Percentiles rank a stretch among this genome's conserved stretches.
Evolutionary conservation across 2,797 vertebrate species (phyloP).

Genomic region (Philypnodon macrostomus): DNA sequence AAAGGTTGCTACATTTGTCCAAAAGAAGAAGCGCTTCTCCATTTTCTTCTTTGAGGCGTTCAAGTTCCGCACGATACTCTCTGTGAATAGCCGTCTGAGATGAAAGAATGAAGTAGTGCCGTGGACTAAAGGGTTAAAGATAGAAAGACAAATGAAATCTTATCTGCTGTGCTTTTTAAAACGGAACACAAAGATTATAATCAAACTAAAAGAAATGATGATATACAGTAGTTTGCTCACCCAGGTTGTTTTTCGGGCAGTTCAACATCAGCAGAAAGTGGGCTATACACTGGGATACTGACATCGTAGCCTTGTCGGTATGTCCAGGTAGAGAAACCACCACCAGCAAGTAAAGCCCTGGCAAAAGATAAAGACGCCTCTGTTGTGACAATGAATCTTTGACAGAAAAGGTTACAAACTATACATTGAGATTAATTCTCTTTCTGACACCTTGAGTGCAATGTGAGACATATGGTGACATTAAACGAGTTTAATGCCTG

Average conservation of each 20-base stretch:
- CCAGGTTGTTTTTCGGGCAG: constrained; percentile 88
- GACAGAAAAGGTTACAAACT: constrained; percentile 1
- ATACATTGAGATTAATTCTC: not conserved
- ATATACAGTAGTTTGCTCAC: constrained; percentile 77
- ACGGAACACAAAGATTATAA: no score
- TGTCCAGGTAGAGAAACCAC: constrained; percentile 97
- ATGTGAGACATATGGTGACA: constrained; percentile 12
- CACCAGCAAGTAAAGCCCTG: constrained; percentile 93
- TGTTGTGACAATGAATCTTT: constrained; percentile 14
- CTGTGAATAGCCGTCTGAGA: constrained; percentile 89
- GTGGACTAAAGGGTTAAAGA: constrained; percentile 69
- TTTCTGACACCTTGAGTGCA: not conserved
- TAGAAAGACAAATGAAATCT: no score
- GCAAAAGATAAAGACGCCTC: constrained; percentile 37
- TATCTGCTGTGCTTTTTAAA: no score
- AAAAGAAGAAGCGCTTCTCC: constrained; percentile 88
- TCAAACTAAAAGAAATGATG: not conserved
- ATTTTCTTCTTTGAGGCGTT: constrained; percentile 88
- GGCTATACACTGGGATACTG: constrained; percentile 97
- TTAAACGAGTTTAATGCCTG: constrained; percentile 10
- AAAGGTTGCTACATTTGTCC: constrained; percentile 93
- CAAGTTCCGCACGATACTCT: constrained; percentile 88
- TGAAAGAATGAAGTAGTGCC: constrained; percentile 89
- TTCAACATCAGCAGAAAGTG: constrained; percentile 86
- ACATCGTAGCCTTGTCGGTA: constrained; percentile 98